Base-by-base conservation (phyloP, 2,888 invertebrate genomes). In the Caenorhabditis virilis region DNA sequence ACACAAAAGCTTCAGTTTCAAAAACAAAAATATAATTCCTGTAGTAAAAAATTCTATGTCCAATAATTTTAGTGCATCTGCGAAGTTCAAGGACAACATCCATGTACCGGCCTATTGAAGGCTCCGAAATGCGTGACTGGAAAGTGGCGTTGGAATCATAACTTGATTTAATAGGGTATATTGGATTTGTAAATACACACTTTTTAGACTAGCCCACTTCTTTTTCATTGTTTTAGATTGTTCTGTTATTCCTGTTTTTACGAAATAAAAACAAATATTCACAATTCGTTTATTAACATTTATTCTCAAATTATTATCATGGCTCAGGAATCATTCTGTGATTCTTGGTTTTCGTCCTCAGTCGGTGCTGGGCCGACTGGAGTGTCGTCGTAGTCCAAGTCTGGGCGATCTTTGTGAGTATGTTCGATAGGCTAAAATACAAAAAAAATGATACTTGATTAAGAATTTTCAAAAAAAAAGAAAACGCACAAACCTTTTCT, bases 61-160 rank as follows among this genome's bases (percentile, higher is more conserved):
- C n/a, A n/a, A n/a, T n/a, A n/a, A n/a, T n/a, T n/a, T n/a, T n/a
- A 81, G 59, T 82, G 82, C 52, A 79, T 82, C 59, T 82, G 82
- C 53, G 82, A 82, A 65, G 74, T 76, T 20, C 81, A 82, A 69
- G 82, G 82, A 5, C 82, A 80, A 55, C 79, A 76, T 55, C 74
- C 78, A 16, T 82, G 82, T 54, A 82, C 82, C 7, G 66, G 72
- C 16, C 62, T 82, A 2, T 55, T 82, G 0, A 61, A 60, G 33
- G 78, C 82, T 7, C 79, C 82, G 7, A 66, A 70, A 30, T 67
- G 63, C 33, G 63, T 72, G 50, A 75, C 69, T 13, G 77, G 78
- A 38, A 76, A 74, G 26, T 77, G 66, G 64, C 57, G 79, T 30
- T 78, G 79, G 79, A 79, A 79, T 45, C 79, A 79, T 57, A 75